Evolutionary conservation across 64 coral and sea anemone genomes (phyloP), one percentile per base, ranked within the genome.

Genomic region (Dendronephthya gigantea): DNA sequence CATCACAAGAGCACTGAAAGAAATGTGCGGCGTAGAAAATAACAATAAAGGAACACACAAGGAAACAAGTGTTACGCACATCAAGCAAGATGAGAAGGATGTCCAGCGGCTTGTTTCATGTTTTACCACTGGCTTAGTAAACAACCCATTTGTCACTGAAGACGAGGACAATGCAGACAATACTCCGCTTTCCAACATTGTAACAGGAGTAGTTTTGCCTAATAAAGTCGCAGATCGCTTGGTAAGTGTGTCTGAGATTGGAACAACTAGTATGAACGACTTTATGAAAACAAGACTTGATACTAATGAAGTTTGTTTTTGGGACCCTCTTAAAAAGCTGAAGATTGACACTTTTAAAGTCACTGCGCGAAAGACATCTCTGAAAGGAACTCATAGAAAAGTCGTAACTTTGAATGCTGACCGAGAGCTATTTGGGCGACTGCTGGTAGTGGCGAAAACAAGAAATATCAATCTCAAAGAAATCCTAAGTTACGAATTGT

Each of bases 131-230:
- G 93, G 85, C 13, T 37, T 82, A 34, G 87, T 89, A 86, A 82
- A 82, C 16, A 87, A 91, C 45, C 93, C 86, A n/a, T 94, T 87
- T 38, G 30, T n/a, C 12, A n/a, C 65, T 52, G 90, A 88, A 25
- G 35, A 23, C n/a, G 89, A 90, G 28, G 48, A 17, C 48, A 50
- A 50, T 17, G 27, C 66, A 9, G 19, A 22, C 66, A n/a, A 70
- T 9, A 31, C 19, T 70, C 47, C 37, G 0, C 34, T 94, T 7
- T 49, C n/a, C 70, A 88, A 92, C 36, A 70, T 89, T 28, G 87
- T 86, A 48, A 89, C 49, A 9, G 91, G 88, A 4, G 87, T 91
- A 12, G 92, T 94, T 23, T 50, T 94, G 32, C 92, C 92, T 28
- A 29, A 9, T 0, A 76, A 91, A 29, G 40, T 83, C 8, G 87